These are phyloP conservation scores for Anodontia alba DNA, from an alignment of 2,888 invertebrate species.

Conservation along the genomic window DNA sequence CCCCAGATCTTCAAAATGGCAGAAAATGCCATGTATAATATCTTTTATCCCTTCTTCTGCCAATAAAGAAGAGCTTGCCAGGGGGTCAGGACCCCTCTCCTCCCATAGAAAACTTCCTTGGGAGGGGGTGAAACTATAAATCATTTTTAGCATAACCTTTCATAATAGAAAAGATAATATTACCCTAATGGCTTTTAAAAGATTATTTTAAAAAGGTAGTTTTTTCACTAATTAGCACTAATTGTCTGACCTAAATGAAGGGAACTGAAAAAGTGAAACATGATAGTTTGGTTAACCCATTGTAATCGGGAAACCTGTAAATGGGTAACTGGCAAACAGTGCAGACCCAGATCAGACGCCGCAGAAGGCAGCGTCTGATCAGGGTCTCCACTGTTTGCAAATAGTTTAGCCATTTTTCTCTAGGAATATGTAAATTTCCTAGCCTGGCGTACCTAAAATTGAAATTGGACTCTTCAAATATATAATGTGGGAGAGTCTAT, in stretches of 20 bases:
- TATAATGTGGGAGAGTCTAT: too few species aligned
- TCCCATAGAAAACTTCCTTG: not conserved
- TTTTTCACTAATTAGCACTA: conserved; percentile 13
- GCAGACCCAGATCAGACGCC: too few species aligned
- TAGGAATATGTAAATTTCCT: too few species aligned
- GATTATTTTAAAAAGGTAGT: not conserved
- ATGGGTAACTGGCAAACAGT: too few species aligned
- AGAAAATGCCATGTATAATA: not conserved
- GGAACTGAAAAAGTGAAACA: not conserved
- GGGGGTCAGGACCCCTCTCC: not conserved
- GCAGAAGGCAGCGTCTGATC: too few species aligned
- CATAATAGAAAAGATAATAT: not conserved
- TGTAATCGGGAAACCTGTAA: too few species aligned
- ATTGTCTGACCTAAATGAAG: conserved; percentile 3
- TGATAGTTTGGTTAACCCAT: not conserved
- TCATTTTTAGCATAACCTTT: conserved; percentile 5
- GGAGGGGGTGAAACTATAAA: not conserved
- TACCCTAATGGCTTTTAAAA: not conserved
- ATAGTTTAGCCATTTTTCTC: too few species aligned
- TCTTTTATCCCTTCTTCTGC: not conserved
- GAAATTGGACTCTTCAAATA: too few species aligned
- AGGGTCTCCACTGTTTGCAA: too few species aligned
- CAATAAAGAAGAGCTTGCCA: not conserved
- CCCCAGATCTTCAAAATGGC: too few species aligned
- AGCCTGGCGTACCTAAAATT: too few species aligned